Percentiles rank a stretch among this genome's conserved stretches.
phyloP scores from a whole-genome alignment of 2,113 vertebrate species.

The Trachemys scripta region DNA sequence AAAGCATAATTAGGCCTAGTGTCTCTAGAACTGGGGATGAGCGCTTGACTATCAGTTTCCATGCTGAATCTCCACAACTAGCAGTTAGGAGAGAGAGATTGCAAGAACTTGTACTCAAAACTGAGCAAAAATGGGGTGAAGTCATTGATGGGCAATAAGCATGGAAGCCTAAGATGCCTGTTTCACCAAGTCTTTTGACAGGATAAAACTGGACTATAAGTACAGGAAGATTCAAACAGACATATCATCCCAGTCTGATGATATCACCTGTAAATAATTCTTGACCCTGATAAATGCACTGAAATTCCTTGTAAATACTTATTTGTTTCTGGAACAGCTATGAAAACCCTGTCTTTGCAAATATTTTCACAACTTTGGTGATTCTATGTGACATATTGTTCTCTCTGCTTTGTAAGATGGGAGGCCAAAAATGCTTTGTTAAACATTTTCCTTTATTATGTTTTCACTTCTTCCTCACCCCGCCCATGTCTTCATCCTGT shows the following conservation, averaged over 20 bases:
- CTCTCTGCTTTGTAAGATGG: background rate
- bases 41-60: background rate
- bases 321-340: background rate
- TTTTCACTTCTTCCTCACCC: background rate
- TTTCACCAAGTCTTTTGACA: background rate
- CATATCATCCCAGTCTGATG: background rate
- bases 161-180: fast-evolving
- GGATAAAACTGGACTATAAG: background rate
- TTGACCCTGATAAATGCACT: background rate
- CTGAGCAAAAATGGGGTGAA: background rate
- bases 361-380: fast-evolving
- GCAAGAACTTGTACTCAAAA: background rate
- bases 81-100: background rate
- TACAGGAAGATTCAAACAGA: background rate
- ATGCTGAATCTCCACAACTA: background rate
- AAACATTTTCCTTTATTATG: background rate
- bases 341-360: background rate
- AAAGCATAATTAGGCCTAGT: fast-evolving
- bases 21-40: background rate
- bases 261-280: background rate
- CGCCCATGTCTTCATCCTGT: too few species aligned
- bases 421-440: too few species aligned
- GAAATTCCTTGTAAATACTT: background rate
- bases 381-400: background rate
- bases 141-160: background rate